Percentiles rank a stretch among this genome's conserved stretches.
These are phyloP conservation scores for Lates calcarifer DNA, from an alignment of 2,113 vertebrate genomes.

Conservation along the genomic window DNA sequence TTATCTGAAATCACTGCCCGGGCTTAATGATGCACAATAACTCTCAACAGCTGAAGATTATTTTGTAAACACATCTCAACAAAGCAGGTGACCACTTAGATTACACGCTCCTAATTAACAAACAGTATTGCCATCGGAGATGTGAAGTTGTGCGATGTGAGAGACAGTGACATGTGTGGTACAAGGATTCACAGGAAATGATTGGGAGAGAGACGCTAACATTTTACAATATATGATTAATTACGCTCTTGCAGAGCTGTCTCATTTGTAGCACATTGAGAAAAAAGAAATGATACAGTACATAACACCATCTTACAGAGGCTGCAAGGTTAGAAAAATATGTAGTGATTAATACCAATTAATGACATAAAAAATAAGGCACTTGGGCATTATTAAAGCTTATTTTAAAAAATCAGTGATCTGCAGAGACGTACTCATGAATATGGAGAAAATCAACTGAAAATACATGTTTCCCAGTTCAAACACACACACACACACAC, in stretches of 20 bases:
- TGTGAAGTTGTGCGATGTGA: background rate
- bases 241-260: background rate
- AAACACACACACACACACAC: background rate
- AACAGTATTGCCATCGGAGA: background rate
- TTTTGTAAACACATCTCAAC: constrained; percentile 14
- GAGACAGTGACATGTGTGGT: background rate
- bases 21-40: constrained; percentile 27
- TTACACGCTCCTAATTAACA: constrained; percentile 19
- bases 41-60: constrained; percentile 15
- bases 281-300: background rate
- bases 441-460: background rate
- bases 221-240: background rate
- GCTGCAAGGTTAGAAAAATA: background rate
- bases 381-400: constrained; percentile 15
- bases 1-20: constrained; percentile 14
- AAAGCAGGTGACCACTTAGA: constrained; percentile 44
- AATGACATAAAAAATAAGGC: background rate
- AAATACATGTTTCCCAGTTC: background rate
- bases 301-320: background rate
- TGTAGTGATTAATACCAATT: background rate
- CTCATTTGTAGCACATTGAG: background rate
- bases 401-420: constrained; percentile 5
- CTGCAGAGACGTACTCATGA: background rate
- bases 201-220: background rate
- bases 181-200: background rate